phyloP scores from a whole-genome alignment of 2,888 invertebrate genomes.

The Amblyteles armatorius region DNA sequence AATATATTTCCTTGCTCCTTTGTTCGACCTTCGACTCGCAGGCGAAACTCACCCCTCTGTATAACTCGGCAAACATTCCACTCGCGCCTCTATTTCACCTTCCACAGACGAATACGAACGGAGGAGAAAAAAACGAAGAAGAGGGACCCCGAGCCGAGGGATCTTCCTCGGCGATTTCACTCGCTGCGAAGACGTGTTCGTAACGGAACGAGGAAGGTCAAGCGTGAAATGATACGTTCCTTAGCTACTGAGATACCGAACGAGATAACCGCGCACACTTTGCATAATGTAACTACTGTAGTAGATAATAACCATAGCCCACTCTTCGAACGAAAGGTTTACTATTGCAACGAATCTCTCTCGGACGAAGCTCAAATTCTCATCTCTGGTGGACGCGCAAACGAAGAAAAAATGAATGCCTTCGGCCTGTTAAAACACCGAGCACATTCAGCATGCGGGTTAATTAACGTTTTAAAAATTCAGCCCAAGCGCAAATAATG shows the following conservation, averaged over 20 bases:
- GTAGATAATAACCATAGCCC: neutral
- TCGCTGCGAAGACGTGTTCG: slow-evolving; percentile 18
- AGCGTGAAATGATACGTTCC: slow-evolving; percentile 66
- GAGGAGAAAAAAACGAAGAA: neutral
- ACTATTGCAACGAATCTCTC: neutral
- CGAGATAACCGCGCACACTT: slow-evolving; percentile 47
- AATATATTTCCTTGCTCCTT: neutral
- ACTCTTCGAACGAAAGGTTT: neutral
- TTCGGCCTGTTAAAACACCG: neutral
- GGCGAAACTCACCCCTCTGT: neutral
- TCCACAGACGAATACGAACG: neutral
- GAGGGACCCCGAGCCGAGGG: neutral
- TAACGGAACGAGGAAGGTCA: slow-evolving; percentile 60
- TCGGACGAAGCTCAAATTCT: neutral
- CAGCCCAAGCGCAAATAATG: neutral
- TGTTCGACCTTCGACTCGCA: slow-evolving; percentile 26
- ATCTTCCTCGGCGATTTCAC: slow-evolving; percentile 37
- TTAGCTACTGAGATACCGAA: slow-evolving; percentile 55
- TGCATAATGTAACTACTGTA: slow-evolving; percentile 21
- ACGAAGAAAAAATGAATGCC: neutral
- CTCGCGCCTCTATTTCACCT: neutral
- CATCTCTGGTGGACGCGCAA: neutral
- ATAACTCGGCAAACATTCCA: neutral
- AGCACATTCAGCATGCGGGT: neutral
- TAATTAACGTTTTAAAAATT: neutral